Evolutionary conservation across 1,140 invertebrate species (phyloP), one percentile per base, ranked within the genome.

Genomic region (Brachionus paranguensis): DNA sequence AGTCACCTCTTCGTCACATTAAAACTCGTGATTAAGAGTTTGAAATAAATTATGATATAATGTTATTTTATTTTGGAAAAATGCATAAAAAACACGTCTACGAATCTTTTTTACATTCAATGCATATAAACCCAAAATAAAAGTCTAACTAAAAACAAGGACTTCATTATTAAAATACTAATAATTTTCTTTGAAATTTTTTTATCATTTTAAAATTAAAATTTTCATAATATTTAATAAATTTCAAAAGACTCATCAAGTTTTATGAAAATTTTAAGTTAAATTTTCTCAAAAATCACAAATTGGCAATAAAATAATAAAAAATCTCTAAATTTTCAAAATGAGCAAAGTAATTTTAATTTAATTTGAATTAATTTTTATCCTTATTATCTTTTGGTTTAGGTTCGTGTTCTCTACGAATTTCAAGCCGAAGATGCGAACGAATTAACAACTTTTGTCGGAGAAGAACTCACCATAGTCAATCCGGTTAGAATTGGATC

Each of bases 331-430:
- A 47, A 47, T 14, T 47, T 47, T 55, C 53, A 29, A 81, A 64
- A 81, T 81, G 78, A 68, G 53, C 29, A 81, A 81, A 65, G 78
- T 81, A 81, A 81, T 45, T n/a, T 11, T 11, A 55, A 20, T 55
- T n/a, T 8, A 1, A 20, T 24, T 50, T 14, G 41, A 78, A 20
- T 45, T 47, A 14, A 45, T 78, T 14, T 27, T 78, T 24, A 33
- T 37, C 4, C 33, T 37, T 27, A 55, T 10, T 27, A 29, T 37
- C 5, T 68, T 41, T 68, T 68, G 20, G 2, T 55, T 8, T 17
- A 81, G 78, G 78, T 81, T 81, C 64, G 68, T 70, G 81, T 68
- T 37, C 37, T 83, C 5, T 83, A 83, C 60, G 81, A 83, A 45
- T 83, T 83, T 70, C 24, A 24, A 20, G 81, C 81, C n/a, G 81